Evolutionary conservation across 30 jellyfish, hydroid and myxozoan species (phyloP).

Genomic region (Cassiopea xamachana): DNA sequence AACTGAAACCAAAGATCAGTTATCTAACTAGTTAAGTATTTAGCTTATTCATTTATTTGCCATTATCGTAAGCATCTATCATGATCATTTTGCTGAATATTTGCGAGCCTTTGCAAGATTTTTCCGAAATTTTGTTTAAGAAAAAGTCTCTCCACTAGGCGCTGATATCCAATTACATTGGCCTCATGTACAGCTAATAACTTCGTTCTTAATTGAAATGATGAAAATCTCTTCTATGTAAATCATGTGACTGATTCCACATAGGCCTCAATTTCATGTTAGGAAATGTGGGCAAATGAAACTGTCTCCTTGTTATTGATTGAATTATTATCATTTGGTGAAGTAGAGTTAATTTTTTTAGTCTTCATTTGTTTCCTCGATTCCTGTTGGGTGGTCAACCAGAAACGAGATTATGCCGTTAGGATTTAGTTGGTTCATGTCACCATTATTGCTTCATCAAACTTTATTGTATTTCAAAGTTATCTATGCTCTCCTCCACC

Average conservation of each 20-base stretch:
- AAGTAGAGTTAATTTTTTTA: neutral
- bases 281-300: constrained; percentile 1
- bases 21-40: too few species aligned
- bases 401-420: constrained; percentile 20
- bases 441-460: neutral
- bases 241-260: neutral
- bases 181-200: constrained; percentile 6
- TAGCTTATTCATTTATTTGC: too few species aligned
- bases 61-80: too few species aligned
- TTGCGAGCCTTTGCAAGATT: too few species aligned
- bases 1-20: too few species aligned
- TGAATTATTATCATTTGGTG: constrained; percentile 15
- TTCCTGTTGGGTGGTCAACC: constrained; percentile 12
- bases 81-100: too few species aligned
- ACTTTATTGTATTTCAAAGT: neutral
- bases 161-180: neutral
- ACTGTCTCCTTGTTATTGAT: constrained; percentile 39
- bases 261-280: constrained; percentile 12
- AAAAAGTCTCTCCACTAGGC: neutral
- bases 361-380: neutral
- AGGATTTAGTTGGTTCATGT: neutral
- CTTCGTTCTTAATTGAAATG: neutral
- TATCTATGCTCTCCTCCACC: neutral
- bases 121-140: too few species aligned
- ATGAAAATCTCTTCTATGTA: constrained; percentile 1